Evolutionary conservation across 1,140 invertebrate species (phyloP).

Genomic region (Panagrolaimus sp.): DNA sequence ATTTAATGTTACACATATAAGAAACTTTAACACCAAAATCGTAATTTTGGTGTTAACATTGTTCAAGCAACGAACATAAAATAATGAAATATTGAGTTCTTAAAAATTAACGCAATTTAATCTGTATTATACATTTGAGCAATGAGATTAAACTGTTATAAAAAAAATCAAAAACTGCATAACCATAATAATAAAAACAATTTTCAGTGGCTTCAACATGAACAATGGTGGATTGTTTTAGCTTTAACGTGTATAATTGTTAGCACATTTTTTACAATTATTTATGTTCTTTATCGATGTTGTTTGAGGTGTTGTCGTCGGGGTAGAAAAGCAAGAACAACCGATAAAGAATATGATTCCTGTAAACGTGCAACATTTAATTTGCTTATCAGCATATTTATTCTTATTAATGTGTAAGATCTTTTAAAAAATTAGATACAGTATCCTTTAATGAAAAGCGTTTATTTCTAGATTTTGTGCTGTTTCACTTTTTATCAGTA

Average conservation of each 20-base stretch:
- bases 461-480: constrained; percentile 51
- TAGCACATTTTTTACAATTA: constrained; percentile 38
- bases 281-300: constrained; percentile 48
- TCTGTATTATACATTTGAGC: no score
- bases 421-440: no score
- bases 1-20: no score
- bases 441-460: not conserved
- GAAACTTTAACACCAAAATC: no score
- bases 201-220: constrained; percentile 48
- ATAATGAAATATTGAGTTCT: no score
- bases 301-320: constrained; percentile 44
- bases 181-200: no score
- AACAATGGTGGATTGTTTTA: constrained; percentile 44
- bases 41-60: no score
- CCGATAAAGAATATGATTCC: constrained; percentile 46
- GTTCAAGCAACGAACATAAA: no score
- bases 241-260: constrained; percentile 30
- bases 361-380: constrained; percentile 48
- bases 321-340: constrained; percentile 16
- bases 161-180: no score
- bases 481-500: constrained; percentile 48
- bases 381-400: constrained; percentile 37
- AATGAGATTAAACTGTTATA: no score
- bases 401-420: constrained; percentile 52
- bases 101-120: no score